Percentiles rank a stretch among this genome's conserved stretches.
These are phyloP conservation scores for Oeneis ivallda DNA, from an alignment of 2,888 invertebrate species.

Conservation along the genomic window DNA sequence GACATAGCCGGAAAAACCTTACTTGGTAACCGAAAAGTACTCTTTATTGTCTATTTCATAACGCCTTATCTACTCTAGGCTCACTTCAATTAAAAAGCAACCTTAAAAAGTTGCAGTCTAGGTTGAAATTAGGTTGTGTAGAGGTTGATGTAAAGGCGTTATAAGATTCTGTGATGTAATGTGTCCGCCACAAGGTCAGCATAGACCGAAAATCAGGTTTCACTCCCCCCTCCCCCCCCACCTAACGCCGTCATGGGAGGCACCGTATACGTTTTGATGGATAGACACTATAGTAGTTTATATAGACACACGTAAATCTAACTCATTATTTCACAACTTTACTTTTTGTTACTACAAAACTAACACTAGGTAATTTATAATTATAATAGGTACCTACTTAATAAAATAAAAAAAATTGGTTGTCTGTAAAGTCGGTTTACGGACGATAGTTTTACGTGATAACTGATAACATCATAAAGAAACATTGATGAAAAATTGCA, in stretches of 20 bases:
- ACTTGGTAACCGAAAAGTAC: slow-evolving; percentile 59
- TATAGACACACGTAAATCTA: no score
- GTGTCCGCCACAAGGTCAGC: slow-evolving; percentile 75
- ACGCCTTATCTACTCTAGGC: slow-evolving; percentile 40
- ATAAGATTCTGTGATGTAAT: slow-evolving; percentile 73
- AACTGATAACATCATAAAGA: no score
- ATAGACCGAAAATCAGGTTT: slow-evolving; percentile 81
- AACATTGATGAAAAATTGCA: no score
- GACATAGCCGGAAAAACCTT: slow-evolving; percentile 74
- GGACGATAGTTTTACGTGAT: no score
- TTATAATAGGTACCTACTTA: no score
- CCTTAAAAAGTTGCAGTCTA: slow-evolving; percentile 14
- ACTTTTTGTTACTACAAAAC: no score
- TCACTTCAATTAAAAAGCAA: slow-evolving; percentile 33
- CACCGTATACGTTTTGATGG: slow-evolving; percentile 46
- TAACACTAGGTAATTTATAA: no score
- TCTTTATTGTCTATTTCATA: slow-evolving; percentile 39
- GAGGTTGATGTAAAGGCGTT: slow-evolving; percentile 59
- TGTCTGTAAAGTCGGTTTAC: no score
- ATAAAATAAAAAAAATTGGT: no score
- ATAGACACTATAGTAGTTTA: slow-evolving; percentile 9
- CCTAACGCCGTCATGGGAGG: slow-evolving; percentile 62
- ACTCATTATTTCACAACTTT: no score
- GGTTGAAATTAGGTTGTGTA: slow-evolving; percentile 38
- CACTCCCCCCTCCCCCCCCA: slow-evolving; percentile 49